Conservation (phyloP, 2,113 vertebrate species). For the Thamnophis sirtalis region DNA sequence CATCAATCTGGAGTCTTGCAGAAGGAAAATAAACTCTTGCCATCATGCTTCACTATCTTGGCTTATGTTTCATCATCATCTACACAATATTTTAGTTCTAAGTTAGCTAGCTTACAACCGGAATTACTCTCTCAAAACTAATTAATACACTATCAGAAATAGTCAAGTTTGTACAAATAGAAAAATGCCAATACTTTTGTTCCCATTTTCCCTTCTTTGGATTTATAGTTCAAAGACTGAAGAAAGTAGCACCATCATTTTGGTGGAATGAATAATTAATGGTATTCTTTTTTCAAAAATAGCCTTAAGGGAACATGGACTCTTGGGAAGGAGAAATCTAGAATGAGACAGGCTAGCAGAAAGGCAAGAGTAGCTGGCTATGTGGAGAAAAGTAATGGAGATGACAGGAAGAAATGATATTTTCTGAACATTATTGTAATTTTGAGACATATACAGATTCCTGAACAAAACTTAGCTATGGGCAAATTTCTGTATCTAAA, state of each 20-base stretch:
- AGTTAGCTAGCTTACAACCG: background rate
- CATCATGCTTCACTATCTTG: background rate
- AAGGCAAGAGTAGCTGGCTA: background rate
- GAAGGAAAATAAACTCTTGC: background rate
- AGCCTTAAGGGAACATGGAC: background rate
- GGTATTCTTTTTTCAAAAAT: background rate
- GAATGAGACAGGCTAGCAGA: background rate
- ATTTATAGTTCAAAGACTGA: background rate
- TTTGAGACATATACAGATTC: constrained; percentile 4
- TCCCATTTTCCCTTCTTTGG: background rate
- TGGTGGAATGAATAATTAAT: background rate
- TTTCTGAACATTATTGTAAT: background rate
- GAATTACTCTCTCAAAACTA: background rate
- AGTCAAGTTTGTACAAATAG: background rate
- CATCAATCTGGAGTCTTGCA: background rate
- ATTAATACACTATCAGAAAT: background rate
- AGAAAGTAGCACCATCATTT: background rate
- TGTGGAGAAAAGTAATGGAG: background rate
- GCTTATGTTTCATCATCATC: background rate
- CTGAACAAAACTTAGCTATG: background rate
- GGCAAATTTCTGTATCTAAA: background rate
- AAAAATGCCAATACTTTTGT: background rate
- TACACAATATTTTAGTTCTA: background rate
- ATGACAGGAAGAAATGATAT: background rate
- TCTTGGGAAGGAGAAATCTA: background rate